Percentiles rank a stretch among this genome's conserved stretches.
These are phyloP conservation scores for Dusona sp. DNA, from an alignment of 2,888 invertebrate genomes.

Conservation along the genomic window DNA sequence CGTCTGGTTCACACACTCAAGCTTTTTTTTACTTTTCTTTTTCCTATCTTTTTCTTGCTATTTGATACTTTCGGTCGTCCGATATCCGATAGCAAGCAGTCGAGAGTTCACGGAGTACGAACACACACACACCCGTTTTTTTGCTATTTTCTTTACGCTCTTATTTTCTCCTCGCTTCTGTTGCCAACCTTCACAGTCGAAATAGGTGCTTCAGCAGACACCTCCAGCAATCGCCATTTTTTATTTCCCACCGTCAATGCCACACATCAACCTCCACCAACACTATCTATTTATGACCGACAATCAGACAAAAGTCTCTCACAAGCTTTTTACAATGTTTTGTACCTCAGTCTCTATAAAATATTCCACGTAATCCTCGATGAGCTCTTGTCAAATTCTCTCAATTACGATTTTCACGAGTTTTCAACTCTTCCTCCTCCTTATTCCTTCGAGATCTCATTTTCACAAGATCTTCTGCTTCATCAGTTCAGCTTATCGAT, in stretches of 20 bases:
- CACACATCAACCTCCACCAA: conserved; percentile 14
- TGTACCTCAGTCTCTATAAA: conserved; percentile 39
- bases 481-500: background rate
- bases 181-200: conserved; percentile 38
- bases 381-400: conserved; percentile 13
- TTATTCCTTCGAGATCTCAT: background rate
- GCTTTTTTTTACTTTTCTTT: conserved; percentile 41
- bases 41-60: conserved; percentile 10
- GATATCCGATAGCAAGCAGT: conserved; percentile 52
- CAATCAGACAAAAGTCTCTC: conserved; percentile 50
- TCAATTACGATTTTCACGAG: background rate
- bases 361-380: background rate
- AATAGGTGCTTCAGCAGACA: conserved; percentile 54
- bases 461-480: background rate
- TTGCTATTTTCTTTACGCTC: conserved; percentile 8
- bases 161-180: conserved; percentile 20
- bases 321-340: conserved; percentile 22
- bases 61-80: conserved; percentile 29
- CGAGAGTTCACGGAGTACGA: conserved; percentile 27
- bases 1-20: conserved; percentile 44
- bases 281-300: conserved; percentile 49
- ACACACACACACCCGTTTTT: conserved; percentile 8
- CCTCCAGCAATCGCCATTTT: conserved; percentile 55
- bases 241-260: conserved; percentile 13
- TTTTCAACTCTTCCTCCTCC: background rate